Evolutionary conservation across 1,140 invertebrate species (phyloP).

Genomic region (Dendrolimus kikuchii): DNA sequence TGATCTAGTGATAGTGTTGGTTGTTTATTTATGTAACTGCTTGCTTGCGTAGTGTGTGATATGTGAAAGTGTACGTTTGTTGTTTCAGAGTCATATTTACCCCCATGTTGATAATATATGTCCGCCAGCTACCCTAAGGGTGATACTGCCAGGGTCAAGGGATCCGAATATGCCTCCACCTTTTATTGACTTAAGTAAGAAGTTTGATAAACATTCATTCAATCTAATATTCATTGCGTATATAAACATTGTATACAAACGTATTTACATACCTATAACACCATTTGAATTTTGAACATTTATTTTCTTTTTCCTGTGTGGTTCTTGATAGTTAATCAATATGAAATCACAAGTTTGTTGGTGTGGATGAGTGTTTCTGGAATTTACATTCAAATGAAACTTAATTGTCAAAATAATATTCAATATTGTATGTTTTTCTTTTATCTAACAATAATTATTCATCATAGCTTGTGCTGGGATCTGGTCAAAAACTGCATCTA

Average conservation of each 20-base stretch:
- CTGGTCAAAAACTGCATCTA: no score
- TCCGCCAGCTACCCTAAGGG: slow-evolving; percentile 43
- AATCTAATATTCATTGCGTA: neutral
- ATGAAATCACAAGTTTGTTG: no score
- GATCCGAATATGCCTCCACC: slow-evolving; percentile 46
- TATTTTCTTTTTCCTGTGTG: no score
- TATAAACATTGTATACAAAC: neutral
- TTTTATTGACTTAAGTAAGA: slow-evolving; percentile 55
- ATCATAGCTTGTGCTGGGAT: no score
- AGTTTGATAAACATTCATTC: slow-evolving; percentile 1
- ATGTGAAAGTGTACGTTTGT: slow-evolving; percentile 40
- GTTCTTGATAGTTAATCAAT: no score
- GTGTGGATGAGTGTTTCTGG: no score
- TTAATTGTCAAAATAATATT: no score
- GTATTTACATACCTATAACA: neutral
- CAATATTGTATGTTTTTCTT: no score
- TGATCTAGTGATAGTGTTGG: slow-evolving; percentile 25
- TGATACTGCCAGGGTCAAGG: slow-evolving; percentile 46
- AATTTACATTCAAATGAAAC: no score
- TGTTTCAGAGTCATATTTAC: slow-evolving; percentile 41
- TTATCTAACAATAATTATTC: no score
- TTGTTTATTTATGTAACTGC: slow-evolving; percentile 59
- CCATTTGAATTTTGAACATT: neutral
- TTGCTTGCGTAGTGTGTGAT: slow-evolving; percentile 29
- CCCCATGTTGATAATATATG: slow-evolving; percentile 43